phyloP scores from a whole-genome alignment of 2,113 vertebrate genomes.

The Baryphthengus martii region DNA sequence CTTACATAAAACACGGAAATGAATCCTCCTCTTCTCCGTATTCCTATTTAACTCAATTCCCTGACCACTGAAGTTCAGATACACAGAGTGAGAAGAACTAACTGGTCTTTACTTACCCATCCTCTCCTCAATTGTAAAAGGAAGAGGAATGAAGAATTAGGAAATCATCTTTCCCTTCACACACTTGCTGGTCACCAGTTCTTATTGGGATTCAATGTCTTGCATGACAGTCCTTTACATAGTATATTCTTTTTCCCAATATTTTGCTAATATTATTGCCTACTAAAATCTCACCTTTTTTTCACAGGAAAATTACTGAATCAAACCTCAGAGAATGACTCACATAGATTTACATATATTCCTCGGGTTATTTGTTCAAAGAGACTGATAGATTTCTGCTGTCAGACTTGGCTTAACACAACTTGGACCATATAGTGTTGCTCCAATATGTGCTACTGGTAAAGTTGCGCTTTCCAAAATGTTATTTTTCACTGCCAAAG shows the following conservation, averaged over 20 bases:
- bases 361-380: slow-evolving; percentile 8
- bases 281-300: neutral
- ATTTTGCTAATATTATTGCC: neutral
- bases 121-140: neutral
- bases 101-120: neutral
- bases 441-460: neutral
- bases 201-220: neutral
- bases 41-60: neutral
- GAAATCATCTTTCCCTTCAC: neutral
- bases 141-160: neutral
- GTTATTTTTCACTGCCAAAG: slow-evolving; percentile 36
- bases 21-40: neutral
- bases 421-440: neutral
- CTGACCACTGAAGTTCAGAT: neutral
- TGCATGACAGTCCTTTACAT: neutral
- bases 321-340: neutral
- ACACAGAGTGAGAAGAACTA: neutral
- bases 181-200: neutral
- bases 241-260: neutral
- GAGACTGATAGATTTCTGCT: slow-evolving; percentile 3
- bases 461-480: neutral
- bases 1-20: neutral
- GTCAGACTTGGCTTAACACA: slow-evolving; percentile 19
- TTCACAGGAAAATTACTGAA: neutral
- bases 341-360: neutral